A percentile compares a stretch with the other conserved stretches of the same genome.
These are phyloP conservation scores for Lichenostomus cassidix DNA, from an alignment of 2,113 vertebrate species.

Conservation along the genomic window DNA sequence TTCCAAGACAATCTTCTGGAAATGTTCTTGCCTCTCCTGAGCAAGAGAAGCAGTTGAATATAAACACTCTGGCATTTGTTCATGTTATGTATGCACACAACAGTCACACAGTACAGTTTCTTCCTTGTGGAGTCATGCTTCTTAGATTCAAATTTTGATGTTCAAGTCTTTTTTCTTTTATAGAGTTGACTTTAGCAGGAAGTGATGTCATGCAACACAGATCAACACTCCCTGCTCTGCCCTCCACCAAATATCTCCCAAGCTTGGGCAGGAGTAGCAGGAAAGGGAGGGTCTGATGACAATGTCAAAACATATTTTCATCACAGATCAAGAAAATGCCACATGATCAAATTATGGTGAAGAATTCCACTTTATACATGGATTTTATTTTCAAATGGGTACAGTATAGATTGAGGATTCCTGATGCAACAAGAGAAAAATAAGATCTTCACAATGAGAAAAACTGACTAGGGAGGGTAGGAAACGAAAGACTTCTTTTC, in stretches of 20 bases:
- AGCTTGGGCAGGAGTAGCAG: neutral
- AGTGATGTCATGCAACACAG: neutral
- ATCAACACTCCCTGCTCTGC: neutral
- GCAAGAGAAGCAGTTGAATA: slow-evolving; percentile 58
- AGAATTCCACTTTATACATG: neutral
- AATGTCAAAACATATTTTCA: neutral
- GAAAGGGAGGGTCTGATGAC: neutral
- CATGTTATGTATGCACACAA: neutral
- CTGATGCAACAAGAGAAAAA: neutral
- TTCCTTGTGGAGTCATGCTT: neutral
- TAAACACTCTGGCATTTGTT: neutral
- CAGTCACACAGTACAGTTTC: slow-evolving; percentile 14
- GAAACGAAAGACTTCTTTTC: neutral
- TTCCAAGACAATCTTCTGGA: slow-evolving; percentile 80
- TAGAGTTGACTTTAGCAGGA: neutral
- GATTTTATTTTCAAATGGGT: neutral
- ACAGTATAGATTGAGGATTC: neutral
- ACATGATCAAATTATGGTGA: neutral
- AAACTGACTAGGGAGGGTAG: neutral
- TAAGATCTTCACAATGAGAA: neutral
- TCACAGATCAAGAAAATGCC: neutral
- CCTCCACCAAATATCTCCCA: neutral
- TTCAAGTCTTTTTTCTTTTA: slow-evolving; percentile 6
- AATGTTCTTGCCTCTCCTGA: slow-evolving; percentile 80
- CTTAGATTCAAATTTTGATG: neutral